A percentile compares a stretch with the other conserved stretches of the same genome.
These are phyloP conservation scores for Dreissena rostriformis DNA, from an alignment of 1,140 invertebrate genomes.

Conservation along the genomic window DNA sequence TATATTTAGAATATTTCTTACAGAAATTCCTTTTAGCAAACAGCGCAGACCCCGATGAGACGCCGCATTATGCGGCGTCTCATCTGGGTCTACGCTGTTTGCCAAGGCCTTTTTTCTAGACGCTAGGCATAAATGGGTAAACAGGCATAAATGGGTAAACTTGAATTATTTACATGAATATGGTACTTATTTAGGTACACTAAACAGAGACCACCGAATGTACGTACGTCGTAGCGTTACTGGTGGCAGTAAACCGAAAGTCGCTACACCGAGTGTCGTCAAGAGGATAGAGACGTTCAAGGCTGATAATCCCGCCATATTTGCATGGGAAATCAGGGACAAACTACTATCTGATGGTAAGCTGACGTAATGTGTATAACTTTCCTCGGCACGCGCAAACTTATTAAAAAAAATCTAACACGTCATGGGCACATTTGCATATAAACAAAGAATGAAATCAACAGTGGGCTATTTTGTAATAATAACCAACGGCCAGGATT, in stretches of 20 bases:
- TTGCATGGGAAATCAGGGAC: constrained; percentile 99
- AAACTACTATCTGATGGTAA: constrained; percentile 95
- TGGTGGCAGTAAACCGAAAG: constrained; percentile 99
- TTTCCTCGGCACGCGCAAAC: too few relatives aligned
- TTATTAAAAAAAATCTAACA: constrained; percentile 98
- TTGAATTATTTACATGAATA: background rate
- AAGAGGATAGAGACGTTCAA: constrained; percentile 99
- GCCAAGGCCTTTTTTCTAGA: too few relatives aligned
- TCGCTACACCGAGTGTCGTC: constrained; percentile 98
- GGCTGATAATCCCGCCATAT: constrained; percentile 99
- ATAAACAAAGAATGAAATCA: background rate
- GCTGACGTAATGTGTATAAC: constrained; percentile 83
- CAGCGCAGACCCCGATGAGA: too few relatives aligned
- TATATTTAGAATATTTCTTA: too few relatives aligned
- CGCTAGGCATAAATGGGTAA: too few relatives aligned
- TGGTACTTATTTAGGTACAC: constrained; percentile 78
- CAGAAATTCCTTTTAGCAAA: too few relatives aligned
- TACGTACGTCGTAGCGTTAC: constrained; percentile 95
- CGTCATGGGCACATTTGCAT: constrained; percentile 91
- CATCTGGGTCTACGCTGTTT: too few relatives aligned
- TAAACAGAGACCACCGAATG: constrained; percentile 93
- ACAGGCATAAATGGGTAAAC: background rate
- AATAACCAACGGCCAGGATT: too few relatives aligned
- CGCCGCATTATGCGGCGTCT: too few relatives aligned
- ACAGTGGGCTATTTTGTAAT: too few relatives aligned